Percentiles rank a stretch among this genome's conserved stretches.
These are phyloP conservation scores for Bovichtus diacanthus DNA, from an alignment of 2,797 vertebrate species.

Conservation along the genomic window DNA sequence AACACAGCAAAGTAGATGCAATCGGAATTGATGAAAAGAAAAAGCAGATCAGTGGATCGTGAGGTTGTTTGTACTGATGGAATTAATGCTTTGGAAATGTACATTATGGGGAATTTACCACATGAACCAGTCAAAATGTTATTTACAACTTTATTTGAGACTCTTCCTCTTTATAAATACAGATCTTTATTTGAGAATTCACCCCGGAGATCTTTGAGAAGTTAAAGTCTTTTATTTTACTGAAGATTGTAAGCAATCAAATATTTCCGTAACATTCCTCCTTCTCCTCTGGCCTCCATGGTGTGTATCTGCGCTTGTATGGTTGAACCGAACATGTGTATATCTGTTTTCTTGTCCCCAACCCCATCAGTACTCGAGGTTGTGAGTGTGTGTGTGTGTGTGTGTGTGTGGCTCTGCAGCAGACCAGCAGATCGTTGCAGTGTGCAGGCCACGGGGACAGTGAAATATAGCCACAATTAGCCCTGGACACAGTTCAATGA, in stretches of 20 bases:
- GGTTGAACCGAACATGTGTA: constrained; percentile 20
- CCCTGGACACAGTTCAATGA: constrained; percentile 97
- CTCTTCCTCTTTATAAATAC: background rate
- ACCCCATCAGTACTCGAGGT: background rate
- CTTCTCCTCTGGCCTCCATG: background rate
- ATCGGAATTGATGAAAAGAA: background rate
- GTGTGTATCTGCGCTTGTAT: constrained; percentile 3
- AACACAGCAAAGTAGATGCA: background rate
- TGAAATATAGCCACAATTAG: constrained; percentile 99
- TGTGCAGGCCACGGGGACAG: constrained; percentile 89
- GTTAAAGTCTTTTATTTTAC: background rate
- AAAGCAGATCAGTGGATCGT: background rate
- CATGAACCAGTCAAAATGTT: background rate
- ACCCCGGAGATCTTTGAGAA: background rate
- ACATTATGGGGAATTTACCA: background rate
- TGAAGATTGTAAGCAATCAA: background rate
- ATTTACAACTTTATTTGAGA: background rate
- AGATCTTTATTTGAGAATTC: background rate
- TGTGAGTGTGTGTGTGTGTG: constrained; percentile 21
- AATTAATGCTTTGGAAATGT: background rate
- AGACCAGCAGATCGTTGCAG: constrained; percentile 83
- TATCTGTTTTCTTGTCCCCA: constrained; percentile 40
- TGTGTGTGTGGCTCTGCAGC: constrained; percentile 61
- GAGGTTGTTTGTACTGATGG: too few species aligned
- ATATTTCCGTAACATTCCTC: background rate